Evolutionary conservation across 2,888 invertebrate genomes (phyloP), one percentile per base, ranked within the genome.

Genomic region (Scaptomyza parva): DNA sequence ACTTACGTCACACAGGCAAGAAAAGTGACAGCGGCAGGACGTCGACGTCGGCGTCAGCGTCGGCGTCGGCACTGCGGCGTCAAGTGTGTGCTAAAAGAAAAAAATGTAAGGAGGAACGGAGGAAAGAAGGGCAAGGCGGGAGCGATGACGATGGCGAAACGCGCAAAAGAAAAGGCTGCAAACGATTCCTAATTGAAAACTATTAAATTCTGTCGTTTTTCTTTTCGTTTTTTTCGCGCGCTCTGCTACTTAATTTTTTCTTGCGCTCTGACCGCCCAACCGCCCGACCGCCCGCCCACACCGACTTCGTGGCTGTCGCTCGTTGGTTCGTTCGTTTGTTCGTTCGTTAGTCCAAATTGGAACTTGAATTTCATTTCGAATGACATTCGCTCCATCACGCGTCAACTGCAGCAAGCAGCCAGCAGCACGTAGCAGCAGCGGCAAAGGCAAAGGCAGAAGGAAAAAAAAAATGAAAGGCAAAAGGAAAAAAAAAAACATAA

Each of bases 311-410:
- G 72, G 30, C 67, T 67, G 70, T 70, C 70, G 70, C 70, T 64
- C 65, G 64, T 68, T 66, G 69, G 66, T 58, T 61, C 14, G n/a
- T 35, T 61, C 14, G n/a, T 35, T 71, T 67, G 68, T 70, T 64
- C 64, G 64, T 70, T 67, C 71, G 68, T 59, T 64, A 58, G 63
- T 78, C 80, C 86, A 89, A 88, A 88, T 89, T 89, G 89, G 77
- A 89, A 88, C 89, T 88, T 90, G 89, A 90, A 90, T 90, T 89
- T 90, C 90, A 90, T 90, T 89, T 87, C 90, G 89, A 90, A 90
- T 90, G 89, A 90, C 90, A 90, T 90, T 90, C 89, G 90, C 90
- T 90, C 90, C 89, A 90, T 90, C 89, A 90, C 89, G 89, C 90
- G 90, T 90, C 89, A 90, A 90, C 86, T 90, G 87, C 89, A 90